Evolutionary conservation across 2,797 vertebrate species (phyloP).

Genomic region (Danio aesculapii): DNA sequence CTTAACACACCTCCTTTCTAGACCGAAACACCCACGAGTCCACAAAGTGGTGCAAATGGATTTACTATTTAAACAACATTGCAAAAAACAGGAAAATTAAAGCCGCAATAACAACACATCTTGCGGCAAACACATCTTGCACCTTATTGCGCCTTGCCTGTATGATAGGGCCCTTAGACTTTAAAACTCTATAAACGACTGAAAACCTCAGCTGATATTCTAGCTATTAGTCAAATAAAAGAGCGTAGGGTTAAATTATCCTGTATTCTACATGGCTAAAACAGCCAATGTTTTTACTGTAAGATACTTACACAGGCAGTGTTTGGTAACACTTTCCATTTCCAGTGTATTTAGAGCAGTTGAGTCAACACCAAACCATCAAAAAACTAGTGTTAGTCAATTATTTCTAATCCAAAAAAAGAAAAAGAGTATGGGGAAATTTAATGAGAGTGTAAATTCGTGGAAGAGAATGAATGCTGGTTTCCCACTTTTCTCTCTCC

Average conservation of each 20-base stretch:
- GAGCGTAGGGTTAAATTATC: not conserved
- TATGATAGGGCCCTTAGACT: too few species aligned
- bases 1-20: too few species aligned
- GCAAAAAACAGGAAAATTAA: too few species aligned
- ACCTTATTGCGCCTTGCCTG: too few species aligned
- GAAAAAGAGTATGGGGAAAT: slow-evolving; percentile 16
- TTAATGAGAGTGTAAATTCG: not conserved
- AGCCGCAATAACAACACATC: too few species aligned
- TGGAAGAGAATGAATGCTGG: not conserved
- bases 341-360: not conserved
- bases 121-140: too few species aligned
- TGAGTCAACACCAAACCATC: not conserved
- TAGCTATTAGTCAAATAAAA: not conserved
- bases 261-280: not conserved
- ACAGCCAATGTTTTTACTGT: not conserved
- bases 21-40: too few species aligned
- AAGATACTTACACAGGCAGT: not conserved
- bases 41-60: too few species aligned
- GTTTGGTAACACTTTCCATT: not conserved
- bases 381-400: not conserved
- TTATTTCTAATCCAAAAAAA: not conserved
- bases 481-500: not conserved
- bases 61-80: too few species aligned
- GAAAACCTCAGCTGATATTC: too few species aligned
- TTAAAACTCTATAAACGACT: too few species aligned